Percentiles rank a stretch among this genome's conserved stretches.
phyloP scores from a whole-genome alignment of 1,140 invertebrate species.

The Bombus vancouverensis region DNA sequence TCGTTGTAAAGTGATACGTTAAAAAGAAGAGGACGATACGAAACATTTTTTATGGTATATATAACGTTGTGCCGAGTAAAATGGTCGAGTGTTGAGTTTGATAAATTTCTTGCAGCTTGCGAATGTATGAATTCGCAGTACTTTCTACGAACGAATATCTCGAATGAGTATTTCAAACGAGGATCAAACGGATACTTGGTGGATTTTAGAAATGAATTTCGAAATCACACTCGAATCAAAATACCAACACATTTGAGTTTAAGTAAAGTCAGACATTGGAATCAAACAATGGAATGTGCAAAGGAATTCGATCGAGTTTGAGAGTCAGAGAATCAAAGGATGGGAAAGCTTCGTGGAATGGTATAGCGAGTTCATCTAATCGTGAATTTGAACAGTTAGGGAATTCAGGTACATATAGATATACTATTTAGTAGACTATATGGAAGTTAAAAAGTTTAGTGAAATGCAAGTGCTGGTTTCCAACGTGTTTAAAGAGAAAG shows the following conservation, averaged over 20 bases:
- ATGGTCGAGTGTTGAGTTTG: neutral
- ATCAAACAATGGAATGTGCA: neutral
- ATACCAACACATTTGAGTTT: neutral
- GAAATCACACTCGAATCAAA: neutral
- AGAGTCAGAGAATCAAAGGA: neutral
- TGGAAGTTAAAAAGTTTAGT: neutral
- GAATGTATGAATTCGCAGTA: too few species aligned
- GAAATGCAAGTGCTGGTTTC: neutral
- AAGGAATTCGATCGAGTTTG: neutral
- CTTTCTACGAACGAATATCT: too few species aligned
- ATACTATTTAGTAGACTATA: too few species aligned
- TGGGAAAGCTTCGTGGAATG: too few species aligned
- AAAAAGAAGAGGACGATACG: neutral
- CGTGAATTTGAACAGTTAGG: neutral
- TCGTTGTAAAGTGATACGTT: neutral
- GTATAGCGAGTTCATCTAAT: neutral
- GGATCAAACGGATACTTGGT: neutral
- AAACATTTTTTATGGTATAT: neutral
- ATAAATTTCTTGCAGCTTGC: too few species aligned
- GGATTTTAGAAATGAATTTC: neutral
- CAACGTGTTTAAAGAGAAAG: neutral
- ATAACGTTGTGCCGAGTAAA: too few species aligned
- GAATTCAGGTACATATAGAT: neutral
- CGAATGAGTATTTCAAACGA: too few species aligned
- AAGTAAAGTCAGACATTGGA: neutral